Percentiles rank a stretch among this genome's conserved stretches.
Conservation (phyloP, 2,113 vertebrate genomes). For the Chaenogobius annularis region DNA sequence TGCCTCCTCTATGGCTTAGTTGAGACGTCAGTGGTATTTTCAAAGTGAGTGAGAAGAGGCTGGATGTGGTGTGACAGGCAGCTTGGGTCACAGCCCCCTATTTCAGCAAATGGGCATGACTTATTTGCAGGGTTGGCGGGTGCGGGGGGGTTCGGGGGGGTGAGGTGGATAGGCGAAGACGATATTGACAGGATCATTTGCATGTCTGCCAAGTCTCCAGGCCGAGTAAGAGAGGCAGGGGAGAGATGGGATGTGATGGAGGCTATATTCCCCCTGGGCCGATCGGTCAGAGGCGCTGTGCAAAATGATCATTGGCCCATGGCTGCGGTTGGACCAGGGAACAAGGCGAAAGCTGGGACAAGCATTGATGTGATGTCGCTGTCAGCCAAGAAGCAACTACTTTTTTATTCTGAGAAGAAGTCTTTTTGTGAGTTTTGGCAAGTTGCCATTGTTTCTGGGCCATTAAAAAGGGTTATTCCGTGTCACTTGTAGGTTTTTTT, state of each 20-base stretch:
- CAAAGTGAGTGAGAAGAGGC: conserved; percentile 60
- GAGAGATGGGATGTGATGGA: conserved; percentile 57
- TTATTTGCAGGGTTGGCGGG: conserved; percentile 62
- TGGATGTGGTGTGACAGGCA: conserved; percentile 66
- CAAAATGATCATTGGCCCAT: conserved; percentile 34
- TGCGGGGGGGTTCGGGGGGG: conserved; percentile 20
- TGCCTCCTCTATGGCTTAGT: conserved; percentile 29
- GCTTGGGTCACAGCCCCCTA: conserved; percentile 64
- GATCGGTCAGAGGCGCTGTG: conserved; percentile 29
- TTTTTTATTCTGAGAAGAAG: conserved; percentile 13
- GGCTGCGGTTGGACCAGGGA: conserved; percentile 21
- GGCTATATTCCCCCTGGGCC: conserved; percentile 23
- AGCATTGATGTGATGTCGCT: conserved; percentile 18
- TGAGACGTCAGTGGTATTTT: conserved; percentile 54
- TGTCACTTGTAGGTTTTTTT: conserved; percentile 12
- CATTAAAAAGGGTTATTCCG: conserved; percentile 8
- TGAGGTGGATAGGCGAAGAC: conserved; percentile 27
- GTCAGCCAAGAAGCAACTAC: conserved; percentile 15
- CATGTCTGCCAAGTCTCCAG: conserved; percentile 67
- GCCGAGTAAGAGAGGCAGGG: conserved; percentile 47
- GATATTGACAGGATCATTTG: conserved; percentile 71
- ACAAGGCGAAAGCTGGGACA: conserved; percentile 9
- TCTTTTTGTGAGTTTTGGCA: conserved; percentile 14
- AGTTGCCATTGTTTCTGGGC: conserved; percentile 13
- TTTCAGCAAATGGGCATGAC: conserved; percentile 63